Conservation (phyloP, 2,888 invertebrate species). For the Auanema sp. region DNA sequence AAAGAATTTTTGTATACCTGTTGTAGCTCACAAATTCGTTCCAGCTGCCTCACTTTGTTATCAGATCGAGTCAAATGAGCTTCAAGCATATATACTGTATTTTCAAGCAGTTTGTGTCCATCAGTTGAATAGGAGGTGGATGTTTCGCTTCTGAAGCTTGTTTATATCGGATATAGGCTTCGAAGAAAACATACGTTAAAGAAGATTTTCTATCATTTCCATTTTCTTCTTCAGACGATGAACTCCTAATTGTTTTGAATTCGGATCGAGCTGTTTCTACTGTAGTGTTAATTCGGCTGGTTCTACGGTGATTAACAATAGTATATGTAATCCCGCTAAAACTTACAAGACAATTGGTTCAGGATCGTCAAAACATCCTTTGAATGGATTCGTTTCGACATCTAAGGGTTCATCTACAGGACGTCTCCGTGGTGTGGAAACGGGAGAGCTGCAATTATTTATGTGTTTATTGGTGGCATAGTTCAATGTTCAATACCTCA, state of each 20-base stretch:
- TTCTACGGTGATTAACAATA: too few species aligned
- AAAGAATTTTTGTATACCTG: not conserved
- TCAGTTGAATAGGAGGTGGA: slow-evolving; percentile 2
- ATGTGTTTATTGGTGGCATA: not conserved
- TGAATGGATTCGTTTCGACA: slow-evolving; percentile 6
- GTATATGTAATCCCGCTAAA: too few species aligned
- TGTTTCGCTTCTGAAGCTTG: not conserved
- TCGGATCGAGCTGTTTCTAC: not conserved
- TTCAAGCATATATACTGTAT: not conserved
- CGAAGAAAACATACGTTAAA: not conserved
- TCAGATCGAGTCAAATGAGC: not conserved
- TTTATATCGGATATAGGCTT: too few species aligned
- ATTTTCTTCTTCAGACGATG: too few species aligned
- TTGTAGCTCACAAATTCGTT: slow-evolving; percentile 1
- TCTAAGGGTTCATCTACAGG: not conserved
- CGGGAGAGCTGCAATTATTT: not conserved
- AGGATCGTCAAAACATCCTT: not conserved
- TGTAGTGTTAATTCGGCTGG: not conserved
- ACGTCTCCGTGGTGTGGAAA: not conserved
- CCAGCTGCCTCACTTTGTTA: not conserved
- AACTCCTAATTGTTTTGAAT: not conserved
- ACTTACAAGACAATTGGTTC: too few species aligned
- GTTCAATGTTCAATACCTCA: not conserved
- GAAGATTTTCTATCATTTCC: not conserved
- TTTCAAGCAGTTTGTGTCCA: not conserved